These are phyloP conservation scores for Acronicta alni DNA, from an alignment of 2,888 invertebrate genomes.

Conservation along the genomic window DNA sequence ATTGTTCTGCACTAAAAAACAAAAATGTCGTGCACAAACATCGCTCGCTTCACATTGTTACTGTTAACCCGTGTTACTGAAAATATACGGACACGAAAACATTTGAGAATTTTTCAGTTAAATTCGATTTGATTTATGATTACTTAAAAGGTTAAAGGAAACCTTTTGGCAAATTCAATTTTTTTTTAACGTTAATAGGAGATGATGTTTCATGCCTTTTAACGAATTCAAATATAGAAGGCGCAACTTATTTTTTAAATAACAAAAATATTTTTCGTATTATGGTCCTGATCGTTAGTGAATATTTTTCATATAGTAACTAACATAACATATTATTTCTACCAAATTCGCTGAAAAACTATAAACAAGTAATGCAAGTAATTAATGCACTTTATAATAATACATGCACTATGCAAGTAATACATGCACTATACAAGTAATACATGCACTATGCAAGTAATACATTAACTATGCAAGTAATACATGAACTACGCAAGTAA, in stretches of 20 bases:
- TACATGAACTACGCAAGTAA: not conserved
- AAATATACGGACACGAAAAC: constrained; percentile 33
- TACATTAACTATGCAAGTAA: no score
- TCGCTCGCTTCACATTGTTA: constrained; percentile 17
- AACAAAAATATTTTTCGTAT: no score
- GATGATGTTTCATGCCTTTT: not conserved
- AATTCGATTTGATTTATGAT: constrained; percentile 48
- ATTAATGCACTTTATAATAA: not conserved
- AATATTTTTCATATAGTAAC: no score
- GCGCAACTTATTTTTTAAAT: no score
- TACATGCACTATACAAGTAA: not conserved
- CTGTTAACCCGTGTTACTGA: constrained; percentile 19
- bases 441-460: not conserved
- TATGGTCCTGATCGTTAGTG: no score
- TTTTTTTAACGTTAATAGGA: not conserved
- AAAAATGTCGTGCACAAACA: constrained; percentile 2
- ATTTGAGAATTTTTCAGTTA: constrained; percentile 33
- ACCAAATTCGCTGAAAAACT: no score
- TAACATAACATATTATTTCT: no score
- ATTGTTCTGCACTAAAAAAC: not conserved
- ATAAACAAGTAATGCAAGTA: no score
- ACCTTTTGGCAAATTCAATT: constrained; percentile 7
- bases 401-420: no score
- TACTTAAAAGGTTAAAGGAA: constrained; percentile 30
- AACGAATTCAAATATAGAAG: not conserved